These are phyloP conservation scores for Scolopax rusticola DNA, from an alignment of 2,797 vertebrate species.

Conservation along the genomic window DNA sequence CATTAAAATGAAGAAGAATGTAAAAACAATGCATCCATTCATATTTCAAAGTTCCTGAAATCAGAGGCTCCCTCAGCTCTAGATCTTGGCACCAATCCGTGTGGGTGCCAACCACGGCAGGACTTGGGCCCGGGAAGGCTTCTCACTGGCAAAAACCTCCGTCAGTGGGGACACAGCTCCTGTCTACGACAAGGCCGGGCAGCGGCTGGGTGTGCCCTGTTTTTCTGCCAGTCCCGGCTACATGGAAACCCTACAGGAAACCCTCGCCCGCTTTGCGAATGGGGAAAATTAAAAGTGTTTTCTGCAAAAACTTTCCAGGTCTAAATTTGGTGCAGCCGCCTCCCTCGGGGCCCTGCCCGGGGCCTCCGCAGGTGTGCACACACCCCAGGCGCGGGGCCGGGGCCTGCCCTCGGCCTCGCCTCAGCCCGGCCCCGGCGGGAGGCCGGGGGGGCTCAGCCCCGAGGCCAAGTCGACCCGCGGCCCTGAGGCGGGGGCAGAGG, in stretches of 20 bases:
- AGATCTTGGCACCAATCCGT: rapidly evolving
- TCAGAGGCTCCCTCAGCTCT: background rate
- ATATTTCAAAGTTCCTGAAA: rapidly evolving
- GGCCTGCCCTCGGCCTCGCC: too few species aligned
- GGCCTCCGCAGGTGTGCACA: background rate
- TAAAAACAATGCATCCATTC: background rate
- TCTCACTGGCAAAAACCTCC: background rate
- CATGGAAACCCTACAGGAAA: slow-evolving; percentile 7
- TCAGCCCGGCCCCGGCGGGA: background rate
- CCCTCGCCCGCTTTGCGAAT: background rate
- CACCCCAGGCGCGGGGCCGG: background rate
- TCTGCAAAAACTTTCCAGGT: background rate
- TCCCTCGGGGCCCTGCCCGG: background rate
- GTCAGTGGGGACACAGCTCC: rapidly evolving
- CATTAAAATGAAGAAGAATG: background rate
- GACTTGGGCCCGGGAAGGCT: background rate
- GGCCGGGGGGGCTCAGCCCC: background rate
- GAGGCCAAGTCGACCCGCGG: background rate
- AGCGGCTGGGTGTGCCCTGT: background rate
- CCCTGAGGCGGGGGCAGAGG: too few species aligned
- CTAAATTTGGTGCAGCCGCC: background rate
- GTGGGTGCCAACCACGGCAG: background rate
- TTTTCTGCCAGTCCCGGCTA: background rate
- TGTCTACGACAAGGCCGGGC: background rate
- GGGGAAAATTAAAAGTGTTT: background rate